Evolutionary conservation across 1,140 invertebrate species (phyloP), one percentile per base, ranked within the genome.

Genomic region (Drosophila nigromelanica): DNA sequence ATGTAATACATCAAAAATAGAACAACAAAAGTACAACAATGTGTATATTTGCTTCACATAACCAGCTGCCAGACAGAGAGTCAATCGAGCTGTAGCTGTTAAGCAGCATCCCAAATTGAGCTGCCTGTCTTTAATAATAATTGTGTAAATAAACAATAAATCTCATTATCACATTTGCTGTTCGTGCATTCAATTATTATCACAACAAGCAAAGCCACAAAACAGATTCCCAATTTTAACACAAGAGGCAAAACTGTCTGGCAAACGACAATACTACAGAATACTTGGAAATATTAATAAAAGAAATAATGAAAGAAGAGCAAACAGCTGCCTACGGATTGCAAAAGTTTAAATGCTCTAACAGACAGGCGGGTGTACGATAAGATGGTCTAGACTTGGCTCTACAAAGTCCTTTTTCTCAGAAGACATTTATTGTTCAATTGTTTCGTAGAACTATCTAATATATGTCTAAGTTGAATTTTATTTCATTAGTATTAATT

Each of bases 91-190:
- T 30, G 43, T 0, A 18, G 12, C 61, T 24, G 35, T 24, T 43
- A 21, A 54, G 30, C 27, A n/a, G 27, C 43, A 14, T 30, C 64
- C 64, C 64, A n/a, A 51, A 51, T 66, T 52, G 37, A 67, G 55
- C 56, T 50, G 59, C 55, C 55, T 56, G 50, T 50, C 27, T 72
- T 72, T 67, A 59, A 58, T n/a, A 64, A 64, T 63, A 73, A 81
- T 87, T 87, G 73, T 64, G 73, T 87, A 82, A 87, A 89, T 82
- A 87, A 87, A 78, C 56, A 78, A 87, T 89, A 87, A 83, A 89
- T 74, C 77, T 68, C 71, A 89, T 89, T 89, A 89, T 89, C 85
- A 83, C 77, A 78, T 89, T 11, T 12, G 56, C 43, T 70, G 85
- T 85, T 89, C 80, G 79, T 89, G 83, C 66, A 73, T 83, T 83